A percentile compares a stretch with the other conserved stretches of the same genome.
phyloP scores from a whole-genome alignment of 1,140 invertebrate species.

The Leptinotarsa texana region DNA sequence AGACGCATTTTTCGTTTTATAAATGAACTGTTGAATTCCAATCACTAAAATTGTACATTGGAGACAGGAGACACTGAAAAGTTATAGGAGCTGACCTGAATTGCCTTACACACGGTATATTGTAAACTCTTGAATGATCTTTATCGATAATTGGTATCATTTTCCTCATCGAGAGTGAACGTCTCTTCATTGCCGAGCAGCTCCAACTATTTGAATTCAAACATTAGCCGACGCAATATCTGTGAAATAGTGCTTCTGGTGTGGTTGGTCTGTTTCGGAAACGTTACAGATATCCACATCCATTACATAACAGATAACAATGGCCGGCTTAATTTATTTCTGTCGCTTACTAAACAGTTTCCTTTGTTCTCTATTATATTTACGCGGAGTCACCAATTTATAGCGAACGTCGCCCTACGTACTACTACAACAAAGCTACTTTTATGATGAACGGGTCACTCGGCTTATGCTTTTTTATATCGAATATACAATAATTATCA shows the following conservation, averaged over 20 bases:
- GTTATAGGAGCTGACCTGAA: too few species aligned
- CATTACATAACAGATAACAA: constrained; percentile 43
- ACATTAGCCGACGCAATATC: constrained; percentile 34
- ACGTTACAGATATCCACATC: constrained; percentile 38
- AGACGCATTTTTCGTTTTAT: too few species aligned
- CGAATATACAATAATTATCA: too few species aligned
- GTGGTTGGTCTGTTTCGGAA: constrained; percentile 31
- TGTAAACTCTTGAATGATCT: neutral
- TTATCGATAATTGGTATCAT: neutral
- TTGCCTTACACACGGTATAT: too few species aligned
- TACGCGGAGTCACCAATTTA: constrained; percentile 35
- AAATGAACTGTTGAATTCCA: too few species aligned
- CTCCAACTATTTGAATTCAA: constrained; percentile 14
- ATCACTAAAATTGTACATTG: too few species aligned
- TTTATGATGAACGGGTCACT: neutral
- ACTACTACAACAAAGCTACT: constrained; percentile 2
- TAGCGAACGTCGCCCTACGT: neutral
- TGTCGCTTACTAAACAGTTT: constrained; percentile 43
- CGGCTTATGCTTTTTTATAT: too few species aligned
- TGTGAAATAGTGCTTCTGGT: constrained; percentile 37
- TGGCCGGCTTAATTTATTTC: constrained; percentile 41
- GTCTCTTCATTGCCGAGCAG: neutral
- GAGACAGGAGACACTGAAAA: too few species aligned
- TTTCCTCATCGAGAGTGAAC: neutral
- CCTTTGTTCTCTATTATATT: constrained; percentile 39